Evolutionary conservation across 2,797 vertebrate genomes (phyloP), one percentile per base, ranked within the genome.

Genomic region (Trematomus bernacchii): DNA sequence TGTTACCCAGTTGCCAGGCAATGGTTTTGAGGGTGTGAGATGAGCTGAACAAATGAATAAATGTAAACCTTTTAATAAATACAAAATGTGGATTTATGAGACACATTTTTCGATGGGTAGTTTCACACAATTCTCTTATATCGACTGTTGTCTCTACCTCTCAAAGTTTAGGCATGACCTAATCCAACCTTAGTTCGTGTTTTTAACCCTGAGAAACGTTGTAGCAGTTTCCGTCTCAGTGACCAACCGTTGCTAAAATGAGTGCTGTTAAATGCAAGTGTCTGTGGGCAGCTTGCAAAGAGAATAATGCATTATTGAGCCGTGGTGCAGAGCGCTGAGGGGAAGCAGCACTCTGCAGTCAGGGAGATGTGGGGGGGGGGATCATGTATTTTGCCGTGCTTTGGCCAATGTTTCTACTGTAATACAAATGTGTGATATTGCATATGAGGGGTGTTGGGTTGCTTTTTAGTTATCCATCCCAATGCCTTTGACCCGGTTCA

Each of bases 261-360:
- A 73, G 61, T 37, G 42, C 33, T 23, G 81, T 80, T 81, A 51
- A 70, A 66, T 53, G 15, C 73, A 76, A 70, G 59, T 59, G 66
- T 66, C 66, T 78, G 55, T 55, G 74, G 57, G 63, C 57, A 46
- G 33, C 70, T 73, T 33, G 69, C 68, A 69, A 73, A 79, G 42
- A 72, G 74, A 60, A 59, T 61, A 15, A 80, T 80, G 59, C 59
- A 73, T 85, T 70, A 82, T 84, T 84, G 66, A 79, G 19, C 57
- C 3, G 1, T 3, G 3, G 57, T 51, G 55, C 46, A 40, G 18
- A 61, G 67, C 42, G 42, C 68, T 81, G 18, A 27, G 62, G 62
- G 19, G 63, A 53, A 59, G 42, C 69, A 59, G 46, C 37, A 15
- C 40, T 71, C 59, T 64, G 40, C 68, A 68, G 58, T 44, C 16